Percentiles rank a stretch among this genome's conserved stretches.
phyloP scores from a whole-genome alignment of 2,113 vertebrate genomes.

The Lycaon pictus region DNA sequence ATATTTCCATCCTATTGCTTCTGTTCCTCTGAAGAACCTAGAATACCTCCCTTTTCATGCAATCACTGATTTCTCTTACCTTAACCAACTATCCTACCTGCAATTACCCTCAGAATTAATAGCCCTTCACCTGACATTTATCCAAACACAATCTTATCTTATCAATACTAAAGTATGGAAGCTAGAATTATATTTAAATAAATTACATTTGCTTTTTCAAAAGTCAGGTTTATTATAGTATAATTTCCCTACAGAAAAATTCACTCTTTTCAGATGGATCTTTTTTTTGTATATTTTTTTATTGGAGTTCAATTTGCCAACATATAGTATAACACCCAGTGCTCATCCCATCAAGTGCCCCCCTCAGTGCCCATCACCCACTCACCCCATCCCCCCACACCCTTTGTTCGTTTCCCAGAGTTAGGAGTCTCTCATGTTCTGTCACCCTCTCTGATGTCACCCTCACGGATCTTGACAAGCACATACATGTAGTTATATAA shows the following conservation, averaged over 20 bases:
- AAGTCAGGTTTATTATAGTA: neutral
- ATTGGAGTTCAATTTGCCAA: too few relatives aligned
- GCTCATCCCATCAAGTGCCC: too few relatives aligned
- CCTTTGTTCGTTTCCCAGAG: too few relatives aligned
- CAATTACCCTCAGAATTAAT: neutral
- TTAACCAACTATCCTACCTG: neutral
- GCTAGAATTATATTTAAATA: neutral
- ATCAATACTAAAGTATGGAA: conserved; percentile 1
- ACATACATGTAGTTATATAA: neutral
- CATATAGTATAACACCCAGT: too few relatives aligned
- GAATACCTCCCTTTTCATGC: neutral
- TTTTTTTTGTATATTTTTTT: neutral
- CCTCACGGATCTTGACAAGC: neutral
- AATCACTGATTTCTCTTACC: neutral
- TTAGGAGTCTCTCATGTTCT: too few relatives aligned
- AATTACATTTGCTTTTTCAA: neutral
- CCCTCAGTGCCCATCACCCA: too few relatives aligned
- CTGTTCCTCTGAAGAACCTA: neutral
- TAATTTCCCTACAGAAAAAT: neutral
- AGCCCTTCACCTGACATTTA: neutral
- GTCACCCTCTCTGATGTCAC: too few relatives aligned
- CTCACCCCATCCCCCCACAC: too few relatives aligned
- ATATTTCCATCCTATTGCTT: neutral
- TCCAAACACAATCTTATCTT: conserved; percentile 17
- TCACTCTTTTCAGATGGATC: neutral